phyloP scores from a whole-genome alignment of 2,113 vertebrate genomes.

The Hydrochoerus hydrochaeris region DNA sequence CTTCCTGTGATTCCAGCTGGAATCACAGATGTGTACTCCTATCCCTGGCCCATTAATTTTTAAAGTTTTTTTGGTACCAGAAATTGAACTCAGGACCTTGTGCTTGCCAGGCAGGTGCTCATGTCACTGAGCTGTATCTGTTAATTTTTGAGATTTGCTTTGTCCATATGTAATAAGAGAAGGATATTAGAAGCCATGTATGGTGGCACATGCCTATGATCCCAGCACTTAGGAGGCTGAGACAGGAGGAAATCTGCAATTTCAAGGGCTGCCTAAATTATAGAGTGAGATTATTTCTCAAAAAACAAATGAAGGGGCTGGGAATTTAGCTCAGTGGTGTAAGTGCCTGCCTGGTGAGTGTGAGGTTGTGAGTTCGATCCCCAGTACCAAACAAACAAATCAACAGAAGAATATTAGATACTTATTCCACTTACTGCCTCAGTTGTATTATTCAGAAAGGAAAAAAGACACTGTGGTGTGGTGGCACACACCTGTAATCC shows the following conservation, averaged over 20 bases:
- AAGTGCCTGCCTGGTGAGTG: too few relatives aligned
- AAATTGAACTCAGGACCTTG: too few relatives aligned
- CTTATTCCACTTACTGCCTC: background rate
- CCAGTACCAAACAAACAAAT: too few relatives aligned
- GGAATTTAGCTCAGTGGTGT: too few relatives aligned
- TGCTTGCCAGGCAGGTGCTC: too few relatives aligned
- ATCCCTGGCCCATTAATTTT: background rate
- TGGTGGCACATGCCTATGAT: background rate
- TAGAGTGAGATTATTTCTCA: background rate
- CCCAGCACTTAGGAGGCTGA: background rate
- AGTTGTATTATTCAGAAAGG: conserved; percentile 30
- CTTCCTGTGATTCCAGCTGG: background rate
- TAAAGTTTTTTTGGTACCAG: too few relatives aligned
- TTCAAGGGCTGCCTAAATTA: background rate
- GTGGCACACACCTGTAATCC: too few relatives aligned
- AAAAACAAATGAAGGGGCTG: background rate
- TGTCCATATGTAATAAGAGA: conserved; percentile 26
- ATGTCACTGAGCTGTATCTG: too few relatives aligned
- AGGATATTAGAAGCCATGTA: background rate
- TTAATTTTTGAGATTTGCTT: conserved; percentile 46
- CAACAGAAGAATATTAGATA: too few relatives aligned
- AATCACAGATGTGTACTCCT: background rate
- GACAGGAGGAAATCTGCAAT: background rate
- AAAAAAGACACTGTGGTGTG: background rate
- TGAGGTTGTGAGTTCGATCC: too few relatives aligned